Evolutionary conservation across 1,140 invertebrate genomes (phyloP).

Genomic region (Leptinotarsa defecta): DNA sequence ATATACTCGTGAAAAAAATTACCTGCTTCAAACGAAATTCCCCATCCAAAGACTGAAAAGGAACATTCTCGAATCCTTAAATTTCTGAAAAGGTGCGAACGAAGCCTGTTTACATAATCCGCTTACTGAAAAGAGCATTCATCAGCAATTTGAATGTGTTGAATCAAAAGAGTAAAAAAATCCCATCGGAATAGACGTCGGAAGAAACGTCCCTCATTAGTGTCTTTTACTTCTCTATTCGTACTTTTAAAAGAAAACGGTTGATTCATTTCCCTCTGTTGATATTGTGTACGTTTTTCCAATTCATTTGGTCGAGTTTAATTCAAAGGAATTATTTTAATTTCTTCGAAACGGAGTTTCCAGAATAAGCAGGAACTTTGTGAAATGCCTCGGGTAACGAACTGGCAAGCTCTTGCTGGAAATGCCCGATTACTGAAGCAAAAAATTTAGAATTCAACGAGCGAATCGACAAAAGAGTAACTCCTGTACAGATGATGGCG

Average conservation of each 20-base stretch:
- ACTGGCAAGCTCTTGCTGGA: too few relatives aligned
- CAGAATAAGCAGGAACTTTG: background rate
- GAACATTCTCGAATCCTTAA: background rate
- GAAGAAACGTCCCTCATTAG: background rate
- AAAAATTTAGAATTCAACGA: too few relatives aligned
- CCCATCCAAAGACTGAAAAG: too few relatives aligned
- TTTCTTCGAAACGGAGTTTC: background rate
- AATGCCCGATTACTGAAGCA: too few relatives aligned
- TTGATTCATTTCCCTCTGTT: background rate
- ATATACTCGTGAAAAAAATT: too few relatives aligned
- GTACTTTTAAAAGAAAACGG: background rate
- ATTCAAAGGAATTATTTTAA: background rate
- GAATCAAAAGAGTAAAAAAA: background rate
- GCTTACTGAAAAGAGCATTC: background rate
- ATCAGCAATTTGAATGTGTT: background rate
- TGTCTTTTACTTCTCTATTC: background rate
- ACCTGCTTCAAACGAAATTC: too few relatives aligned
- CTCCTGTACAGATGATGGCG: too few relatives aligned
- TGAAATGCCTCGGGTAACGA: background rate
- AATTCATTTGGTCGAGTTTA: background rate
- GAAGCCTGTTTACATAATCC: background rate
- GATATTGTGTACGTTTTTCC: background rate
- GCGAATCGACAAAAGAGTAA: too few relatives aligned
- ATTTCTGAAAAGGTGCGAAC: background rate
- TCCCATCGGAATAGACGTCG: background rate